Conservation (phyloP, 2,113 vertebrate species). For the Ptyas mucosa region DNA sequence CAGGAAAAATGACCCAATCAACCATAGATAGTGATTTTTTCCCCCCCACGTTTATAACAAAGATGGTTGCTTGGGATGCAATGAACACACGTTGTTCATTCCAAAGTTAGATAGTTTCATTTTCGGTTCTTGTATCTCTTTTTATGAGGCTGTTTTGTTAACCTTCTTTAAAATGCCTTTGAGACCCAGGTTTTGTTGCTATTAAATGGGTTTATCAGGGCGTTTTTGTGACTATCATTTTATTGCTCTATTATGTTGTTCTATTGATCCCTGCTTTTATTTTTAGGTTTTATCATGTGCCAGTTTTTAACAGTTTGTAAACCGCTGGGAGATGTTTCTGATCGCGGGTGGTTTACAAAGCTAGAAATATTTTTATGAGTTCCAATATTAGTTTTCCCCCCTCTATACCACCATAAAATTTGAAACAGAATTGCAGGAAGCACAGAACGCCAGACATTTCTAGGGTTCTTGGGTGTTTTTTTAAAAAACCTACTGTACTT, state of each 20-base stretch:
- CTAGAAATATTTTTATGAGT: background rate
- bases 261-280: background rate
- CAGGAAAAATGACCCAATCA: background rate
- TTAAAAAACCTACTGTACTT: conserved; percentile 45
- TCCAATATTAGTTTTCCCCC: background rate
- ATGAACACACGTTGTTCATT: background rate
- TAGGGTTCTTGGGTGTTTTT: conserved; percentile 37
- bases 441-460: conserved; percentile 16
- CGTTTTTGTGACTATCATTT: background rate
- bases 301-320: background rate
- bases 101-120: background rate
- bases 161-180: background rate
- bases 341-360: background rate
- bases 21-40: background rate
- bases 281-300: background rate
- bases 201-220: background rate
- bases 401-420: conserved; percentile 33
- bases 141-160: background rate
- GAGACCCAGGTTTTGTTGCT: background rate
- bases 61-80: background rate
- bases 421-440: conserved; percentile 46
- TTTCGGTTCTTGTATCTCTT: background rate
- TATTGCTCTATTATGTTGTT: background rate
- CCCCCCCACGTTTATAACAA: background rate
- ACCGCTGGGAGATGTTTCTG: background rate